phyloP scores from a whole-genome alignment of 1,140 invertebrate species.

The Piezodorus guildinii region DNA sequence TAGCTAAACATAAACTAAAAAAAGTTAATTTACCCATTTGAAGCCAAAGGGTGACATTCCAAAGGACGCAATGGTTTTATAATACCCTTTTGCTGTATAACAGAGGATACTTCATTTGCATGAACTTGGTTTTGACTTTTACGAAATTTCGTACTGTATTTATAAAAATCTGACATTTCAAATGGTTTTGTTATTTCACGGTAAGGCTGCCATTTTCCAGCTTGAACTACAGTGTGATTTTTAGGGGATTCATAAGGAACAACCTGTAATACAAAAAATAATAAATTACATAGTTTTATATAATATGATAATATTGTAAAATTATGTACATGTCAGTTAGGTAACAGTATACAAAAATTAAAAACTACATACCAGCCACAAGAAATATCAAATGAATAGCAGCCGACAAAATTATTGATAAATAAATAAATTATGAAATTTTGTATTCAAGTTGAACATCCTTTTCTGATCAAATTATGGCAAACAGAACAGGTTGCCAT shows the following conservation, averaged over 20 bases:
- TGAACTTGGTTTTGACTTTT: slow-evolving; percentile 33
- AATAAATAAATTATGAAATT: no score
- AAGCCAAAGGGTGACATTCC: slow-evolving; percentile 35
- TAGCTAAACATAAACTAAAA: no score
- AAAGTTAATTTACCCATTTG: neutral
- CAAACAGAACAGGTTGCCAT: no score
- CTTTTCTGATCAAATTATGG: no score
- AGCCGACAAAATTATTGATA: no score
- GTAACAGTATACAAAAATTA: no score
- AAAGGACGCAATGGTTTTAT: slow-evolving; percentile 38
- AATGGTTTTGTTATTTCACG: slow-evolving; percentile 90
- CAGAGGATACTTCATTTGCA: slow-evolving; percentile 15
- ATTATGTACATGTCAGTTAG: no score
- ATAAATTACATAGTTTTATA: slow-evolving; percentile 28
- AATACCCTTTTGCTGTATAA: slow-evolving; percentile 38
- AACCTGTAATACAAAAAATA: slow-evolving; percentile 33
- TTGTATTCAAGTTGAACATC: no score
- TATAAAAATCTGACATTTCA: slow-evolving; percentile 94
- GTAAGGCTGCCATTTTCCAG: slow-evolving; percentile 81
- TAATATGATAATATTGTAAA: neutral
- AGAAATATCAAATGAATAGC: no score
- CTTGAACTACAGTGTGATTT: slow-evolving; percentile 71
- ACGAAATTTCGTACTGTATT: slow-evolving; percentile 87
- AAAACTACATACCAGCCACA: no score
- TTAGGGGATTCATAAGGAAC: slow-evolving; percentile 60